Evolutionary conservation across 2,797 vertebrate genomes (phyloP).

Genomic region (Gouania willdenowi): DNA sequence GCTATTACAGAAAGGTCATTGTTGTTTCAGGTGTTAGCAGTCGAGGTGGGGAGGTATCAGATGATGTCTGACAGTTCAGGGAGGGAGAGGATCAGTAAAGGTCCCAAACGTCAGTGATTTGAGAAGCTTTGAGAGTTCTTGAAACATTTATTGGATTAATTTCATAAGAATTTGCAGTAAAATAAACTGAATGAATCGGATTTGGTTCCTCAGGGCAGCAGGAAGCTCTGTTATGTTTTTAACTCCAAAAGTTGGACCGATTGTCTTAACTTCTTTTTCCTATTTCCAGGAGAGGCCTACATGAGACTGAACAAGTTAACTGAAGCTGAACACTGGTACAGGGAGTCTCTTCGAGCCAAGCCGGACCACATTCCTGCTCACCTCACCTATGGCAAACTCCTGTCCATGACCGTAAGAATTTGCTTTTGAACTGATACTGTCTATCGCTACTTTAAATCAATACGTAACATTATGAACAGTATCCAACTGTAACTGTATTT

Average conservation of each 20-base stretch:
- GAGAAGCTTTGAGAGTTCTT: too few relatives aligned
- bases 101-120: too few relatives aligned
- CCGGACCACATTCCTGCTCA: conserved; percentile 98
- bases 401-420: conserved; percentile 89
- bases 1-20: conserved; percentile 36
- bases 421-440: too few relatives aligned
- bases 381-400: conserved; percentile 94
- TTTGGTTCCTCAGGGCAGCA: too few relatives aligned
- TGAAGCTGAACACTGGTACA: conserved; percentile 93
- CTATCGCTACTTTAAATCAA: too few relatives aligned
- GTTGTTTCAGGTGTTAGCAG: conserved; percentile 71
- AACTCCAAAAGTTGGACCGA: conserved; percentile 50
- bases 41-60: conserved; percentile 43
- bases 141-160: too few relatives aligned
- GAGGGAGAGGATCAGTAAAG: neutral
- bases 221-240: conserved; percentile 48
- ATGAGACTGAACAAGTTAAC: conserved; percentile 88
- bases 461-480: too few relatives aligned
- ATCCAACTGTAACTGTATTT: too few relatives aligned
- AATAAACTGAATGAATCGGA: too few relatives aligned
- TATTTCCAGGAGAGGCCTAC: conserved; percentile 97
- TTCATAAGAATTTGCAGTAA: too few relatives aligned
- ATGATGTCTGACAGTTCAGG: conserved; percentile 51
- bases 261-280: too few relatives aligned
- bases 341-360: conserved; percentile 91